phyloP scores from a whole-genome alignment of 2,888 invertebrate species.

The Morpho achilles region DNA sequence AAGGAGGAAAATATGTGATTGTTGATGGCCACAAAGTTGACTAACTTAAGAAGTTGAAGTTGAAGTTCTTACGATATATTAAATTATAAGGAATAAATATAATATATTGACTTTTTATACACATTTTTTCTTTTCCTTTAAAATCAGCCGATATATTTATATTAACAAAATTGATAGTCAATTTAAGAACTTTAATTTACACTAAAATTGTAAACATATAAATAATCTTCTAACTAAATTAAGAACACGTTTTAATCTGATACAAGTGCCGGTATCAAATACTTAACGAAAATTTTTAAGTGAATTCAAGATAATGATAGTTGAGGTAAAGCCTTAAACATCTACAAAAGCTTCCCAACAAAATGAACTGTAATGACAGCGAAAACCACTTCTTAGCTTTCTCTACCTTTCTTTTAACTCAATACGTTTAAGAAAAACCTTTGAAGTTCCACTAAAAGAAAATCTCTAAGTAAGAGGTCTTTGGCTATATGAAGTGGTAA shows the following conservation, averaged over 20 bases:
- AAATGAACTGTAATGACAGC: conserved; percentile 26
- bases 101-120: too few relatives aligned
- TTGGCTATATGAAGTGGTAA: conserved; percentile 23
- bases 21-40: too few relatives aligned
- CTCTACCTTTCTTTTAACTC: conserved; percentile 52
- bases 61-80: too few relatives aligned
- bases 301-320: conserved; percentile 23
- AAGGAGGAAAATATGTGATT: too few relatives aligned
- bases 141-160: too few relatives aligned
- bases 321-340: conserved; percentile 22
- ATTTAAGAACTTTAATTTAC: neutral
- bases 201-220: too few relatives aligned
- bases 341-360: conserved; percentile 24
- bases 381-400: conserved; percentile 55
- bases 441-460: conserved; percentile 31
- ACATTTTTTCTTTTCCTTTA: too few relatives aligned
- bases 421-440: conserved; percentile 43
- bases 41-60: too few relatives aligned
- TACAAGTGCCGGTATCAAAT: conserved; percentile 38
- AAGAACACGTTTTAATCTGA: neutral
- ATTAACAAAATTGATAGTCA: neutral
- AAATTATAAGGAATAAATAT: too few relatives aligned
- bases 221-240: too few relatives aligned
- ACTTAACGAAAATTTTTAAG: conserved; percentile 35
- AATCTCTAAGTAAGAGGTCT: conserved; percentile 27